Evolutionary conservation across 2,113 vertebrate genomes (phyloP).

Genomic region (Ptilorrhoa leucosticta): DNA sequence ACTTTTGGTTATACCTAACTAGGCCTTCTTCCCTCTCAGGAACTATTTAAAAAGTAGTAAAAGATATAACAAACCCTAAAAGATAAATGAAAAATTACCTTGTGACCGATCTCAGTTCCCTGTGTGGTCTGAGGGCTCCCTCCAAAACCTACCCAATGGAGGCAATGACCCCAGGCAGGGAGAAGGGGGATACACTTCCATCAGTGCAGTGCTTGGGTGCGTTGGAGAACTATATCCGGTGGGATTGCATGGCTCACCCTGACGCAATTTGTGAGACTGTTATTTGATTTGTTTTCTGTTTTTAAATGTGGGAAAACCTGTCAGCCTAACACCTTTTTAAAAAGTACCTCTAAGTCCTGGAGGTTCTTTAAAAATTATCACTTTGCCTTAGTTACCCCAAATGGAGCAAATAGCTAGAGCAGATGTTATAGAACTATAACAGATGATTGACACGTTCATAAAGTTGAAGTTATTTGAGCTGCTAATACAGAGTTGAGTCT

Average conservation of each 20-base stretch:
- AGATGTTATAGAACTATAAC: not conserved
- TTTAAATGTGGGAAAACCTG: not conserved
- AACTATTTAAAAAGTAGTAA: not conserved
- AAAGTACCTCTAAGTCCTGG: not conserved
- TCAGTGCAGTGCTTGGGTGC: not conserved
- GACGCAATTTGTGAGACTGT: not conserved
- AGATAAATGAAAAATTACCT: not conserved
- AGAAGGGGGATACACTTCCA: not conserved
- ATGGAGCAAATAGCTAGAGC: not conserved
- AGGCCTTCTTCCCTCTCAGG: not conserved
- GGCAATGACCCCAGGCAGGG: accelerated
- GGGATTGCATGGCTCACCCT: not conserved
- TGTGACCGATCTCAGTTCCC: not conserved
- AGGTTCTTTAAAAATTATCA: not conserved
- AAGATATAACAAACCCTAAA: not conserved
- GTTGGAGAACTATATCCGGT: not conserved
- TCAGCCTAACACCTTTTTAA: not conserved
- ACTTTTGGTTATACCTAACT: not conserved
- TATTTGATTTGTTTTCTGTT: not conserved
- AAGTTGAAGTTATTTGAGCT: not conserved
- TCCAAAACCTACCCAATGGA: not conserved
- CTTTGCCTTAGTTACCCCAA: not conserved
- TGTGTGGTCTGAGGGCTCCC: not conserved
- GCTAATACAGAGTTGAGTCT: not conserved
- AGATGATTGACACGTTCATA: not conserved